Evolutionary conservation across 2,113 vertebrate species (phyloP).

Genomic region (Elaphurus davidianus): DNA sequence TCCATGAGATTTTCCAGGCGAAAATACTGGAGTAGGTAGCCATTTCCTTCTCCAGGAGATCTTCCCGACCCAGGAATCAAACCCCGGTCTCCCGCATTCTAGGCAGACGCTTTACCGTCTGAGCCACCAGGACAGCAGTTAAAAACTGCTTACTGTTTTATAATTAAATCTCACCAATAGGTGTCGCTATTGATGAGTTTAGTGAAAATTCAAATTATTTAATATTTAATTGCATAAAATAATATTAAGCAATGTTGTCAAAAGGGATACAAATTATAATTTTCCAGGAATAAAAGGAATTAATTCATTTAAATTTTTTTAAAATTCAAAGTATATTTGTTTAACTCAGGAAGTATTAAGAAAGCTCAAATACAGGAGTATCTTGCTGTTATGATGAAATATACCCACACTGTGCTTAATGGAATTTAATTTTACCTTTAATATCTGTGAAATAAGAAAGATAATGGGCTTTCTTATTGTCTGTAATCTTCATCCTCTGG

Average conservation of each 20-base stretch:
- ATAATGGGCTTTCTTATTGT: neutral
- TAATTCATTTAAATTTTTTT: neutral
- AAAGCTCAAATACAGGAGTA: neutral
- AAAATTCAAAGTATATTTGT: neutral
- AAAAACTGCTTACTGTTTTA: neutral
- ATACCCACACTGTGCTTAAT: neutral
- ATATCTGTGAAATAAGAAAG: constrained; percentile 14
- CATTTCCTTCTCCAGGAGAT: too few species aligned
- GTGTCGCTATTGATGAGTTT: constrained; percentile 45
- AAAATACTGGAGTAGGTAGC: too few species aligned
- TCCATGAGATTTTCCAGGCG: too few species aligned
- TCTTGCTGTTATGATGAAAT: neutral
- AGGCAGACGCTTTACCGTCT: too few species aligned
- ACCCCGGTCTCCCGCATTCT: too few species aligned
- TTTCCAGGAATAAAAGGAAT: neutral
- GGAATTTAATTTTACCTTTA: constrained; percentile 19
- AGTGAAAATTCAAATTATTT: constrained; percentile 43
- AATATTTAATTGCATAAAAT: constrained; percentile 33
- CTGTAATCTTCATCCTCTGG: neutral
- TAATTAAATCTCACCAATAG: constrained; percentile 31
- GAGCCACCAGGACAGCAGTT: too few species aligned
- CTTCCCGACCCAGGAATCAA: too few species aligned
- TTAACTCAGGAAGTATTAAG: neutral
- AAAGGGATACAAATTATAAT: neutral
- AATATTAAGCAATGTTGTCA: neutral